phyloP scores from a whole-genome alignment of 2,797 vertebrate species.

The Enteromius viviparus region DNA sequence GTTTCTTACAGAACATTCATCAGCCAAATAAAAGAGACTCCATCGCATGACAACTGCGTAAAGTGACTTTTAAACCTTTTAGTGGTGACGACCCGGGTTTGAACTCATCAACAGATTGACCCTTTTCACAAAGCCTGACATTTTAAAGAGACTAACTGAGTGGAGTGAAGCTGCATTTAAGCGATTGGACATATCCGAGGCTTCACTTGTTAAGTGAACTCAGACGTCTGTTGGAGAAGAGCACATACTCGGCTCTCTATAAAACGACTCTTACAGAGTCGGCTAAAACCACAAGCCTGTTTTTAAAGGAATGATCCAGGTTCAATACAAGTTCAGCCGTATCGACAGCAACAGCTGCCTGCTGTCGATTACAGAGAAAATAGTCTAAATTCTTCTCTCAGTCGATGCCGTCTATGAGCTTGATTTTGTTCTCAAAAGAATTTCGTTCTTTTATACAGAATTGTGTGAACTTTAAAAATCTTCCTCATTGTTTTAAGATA shows the following conservation, averaged over 20 bases:
- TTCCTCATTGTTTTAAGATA: not conserved
- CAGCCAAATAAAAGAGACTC: not conserved
- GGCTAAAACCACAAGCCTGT: not conserved
- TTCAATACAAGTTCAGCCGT: constrained; percentile 5
- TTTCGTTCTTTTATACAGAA: not conserved
- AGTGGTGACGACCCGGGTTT: not conserved
- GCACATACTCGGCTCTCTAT: not conserved
- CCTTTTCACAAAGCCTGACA: constrained; percentile 37
- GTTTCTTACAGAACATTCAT: constrained; percentile 7
- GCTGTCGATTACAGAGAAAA: not conserved
- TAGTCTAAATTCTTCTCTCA: not conserved
- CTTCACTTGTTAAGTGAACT: constrained; percentile 9
- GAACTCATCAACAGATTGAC: constrained; percentile 30
- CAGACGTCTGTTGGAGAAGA: not conserved
- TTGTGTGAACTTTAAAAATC: not conserved
- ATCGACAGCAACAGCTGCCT: constrained; percentile 3
- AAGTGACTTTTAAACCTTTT: constrained; percentile 32
- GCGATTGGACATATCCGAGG: not conserved
- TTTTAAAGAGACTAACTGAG: constrained; percentile 37
- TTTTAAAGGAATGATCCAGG: constrained; percentile 4
- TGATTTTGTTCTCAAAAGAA: not conserved
- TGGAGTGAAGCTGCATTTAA: constrained; percentile 1
- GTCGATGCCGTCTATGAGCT: not conserved
- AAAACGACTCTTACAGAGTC: not conserved
- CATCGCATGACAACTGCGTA: not conserved